Conservation (phyloP, 2,113 vertebrate genomes). For the Podarcis raffonei region DNA sequence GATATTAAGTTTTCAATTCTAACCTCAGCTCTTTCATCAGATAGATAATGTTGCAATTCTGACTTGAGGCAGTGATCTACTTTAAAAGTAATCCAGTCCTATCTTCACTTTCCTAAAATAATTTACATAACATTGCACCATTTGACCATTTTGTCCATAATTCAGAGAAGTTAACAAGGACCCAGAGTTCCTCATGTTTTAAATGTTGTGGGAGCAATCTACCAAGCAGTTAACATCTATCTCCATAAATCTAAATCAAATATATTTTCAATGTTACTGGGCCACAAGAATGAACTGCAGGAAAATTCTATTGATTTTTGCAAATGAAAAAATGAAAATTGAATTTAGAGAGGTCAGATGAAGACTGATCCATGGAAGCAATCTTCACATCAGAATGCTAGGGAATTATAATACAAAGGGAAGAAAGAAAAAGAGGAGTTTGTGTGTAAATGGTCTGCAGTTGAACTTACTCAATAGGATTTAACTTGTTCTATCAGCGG, state of each 20-base stretch:
- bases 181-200: background rate
- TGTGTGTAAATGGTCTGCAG: conserved; percentile 45
- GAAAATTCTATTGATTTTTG: conserved; percentile 38
- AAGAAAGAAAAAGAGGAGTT: conserved; percentile 37
- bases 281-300: conserved; percentile 24
- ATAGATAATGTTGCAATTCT: background rate
- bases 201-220: background rate
- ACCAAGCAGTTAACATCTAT: background rate
- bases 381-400: conserved; percentile 18
- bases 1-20: conserved; percentile 2
- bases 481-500: conserved; percentile 62
- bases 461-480: conserved; percentile 52
- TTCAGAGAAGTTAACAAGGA: background rate
- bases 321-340: conserved; percentile 50
- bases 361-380: conserved; percentile 30
- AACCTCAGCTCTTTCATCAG: background rate
- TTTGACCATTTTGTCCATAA: background rate
- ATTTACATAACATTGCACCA: background rate
- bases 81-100: background rate
- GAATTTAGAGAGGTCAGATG: background rate
- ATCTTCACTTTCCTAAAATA: background rate
- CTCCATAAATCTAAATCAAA: conserved; percentile 4
- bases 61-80: background rate
- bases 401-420: conserved; percentile 27
- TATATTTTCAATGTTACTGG: conserved; percentile 1